Evolutionary conservation across 2,797 vertebrate species (phyloP).

Genomic region (Parotocinclus haroldoi): DNA sequence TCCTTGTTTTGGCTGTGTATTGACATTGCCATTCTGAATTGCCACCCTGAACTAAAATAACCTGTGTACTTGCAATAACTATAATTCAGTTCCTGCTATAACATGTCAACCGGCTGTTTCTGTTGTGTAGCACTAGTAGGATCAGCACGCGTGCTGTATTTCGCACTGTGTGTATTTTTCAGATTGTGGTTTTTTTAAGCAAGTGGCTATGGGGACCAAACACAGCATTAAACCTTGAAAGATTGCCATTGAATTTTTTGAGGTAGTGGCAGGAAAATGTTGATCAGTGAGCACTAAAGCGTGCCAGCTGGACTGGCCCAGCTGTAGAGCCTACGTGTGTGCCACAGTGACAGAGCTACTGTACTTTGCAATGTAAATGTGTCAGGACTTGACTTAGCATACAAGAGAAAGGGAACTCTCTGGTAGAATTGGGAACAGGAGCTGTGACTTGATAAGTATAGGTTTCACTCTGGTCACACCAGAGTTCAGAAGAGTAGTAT

Average conservation of each 20-base stretch:
- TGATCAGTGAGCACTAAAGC: slow-evolving; percentile 11
- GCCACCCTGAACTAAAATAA: too few relatives aligned
- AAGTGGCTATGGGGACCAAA: too few relatives aligned
- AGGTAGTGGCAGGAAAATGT: slow-evolving; percentile 13
- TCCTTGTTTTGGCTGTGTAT: too few relatives aligned
- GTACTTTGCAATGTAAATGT: slow-evolving; percentile 29
- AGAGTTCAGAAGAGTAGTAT: background rate
- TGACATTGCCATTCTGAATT: too few relatives aligned
- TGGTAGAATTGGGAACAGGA: slow-evolving; percentile 22
- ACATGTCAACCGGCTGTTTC: too few relatives aligned
- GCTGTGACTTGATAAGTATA: slow-evolving; percentile 13
- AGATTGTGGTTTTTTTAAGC: too few relatives aligned
- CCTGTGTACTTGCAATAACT: too few relatives aligned
- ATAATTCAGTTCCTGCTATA: too few relatives aligned
- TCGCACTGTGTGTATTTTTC: too few relatives aligned
- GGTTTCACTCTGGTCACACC: slow-evolving; percentile 34
- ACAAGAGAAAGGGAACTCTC: slow-evolving; percentile 19
- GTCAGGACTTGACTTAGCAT: slow-evolving; percentile 3
- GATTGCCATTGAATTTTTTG: slow-evolving; percentile 9
- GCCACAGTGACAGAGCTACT: slow-evolving; percentile 7
- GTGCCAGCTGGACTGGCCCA: background rate
- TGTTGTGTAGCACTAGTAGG: too few relatives aligned
- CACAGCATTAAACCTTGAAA: background rate
- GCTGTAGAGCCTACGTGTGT: slow-evolving; percentile 1
- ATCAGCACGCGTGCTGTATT: too few relatives aligned